Percentiles rank a stretch among this genome's conserved stretches.
phyloP scores from a whole-genome alignment of 2,113 vertebrate genomes.

The Podarcis raffonei region DNA sequence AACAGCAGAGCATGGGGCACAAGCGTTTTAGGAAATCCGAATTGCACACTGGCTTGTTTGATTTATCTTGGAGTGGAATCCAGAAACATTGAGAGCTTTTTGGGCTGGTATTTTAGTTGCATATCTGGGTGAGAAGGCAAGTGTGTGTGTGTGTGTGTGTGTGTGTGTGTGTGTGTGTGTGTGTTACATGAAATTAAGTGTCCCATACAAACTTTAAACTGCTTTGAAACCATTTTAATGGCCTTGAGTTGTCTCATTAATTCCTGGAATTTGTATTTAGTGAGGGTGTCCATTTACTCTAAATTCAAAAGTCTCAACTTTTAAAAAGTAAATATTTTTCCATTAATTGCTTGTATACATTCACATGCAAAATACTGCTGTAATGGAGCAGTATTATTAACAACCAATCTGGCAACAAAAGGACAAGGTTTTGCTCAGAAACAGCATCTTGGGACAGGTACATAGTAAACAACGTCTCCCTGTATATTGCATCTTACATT shows the following conservation, averaged over 20 bases:
- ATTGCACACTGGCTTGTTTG: background rate
- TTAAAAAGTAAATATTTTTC: background rate
- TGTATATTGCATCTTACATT: background rate
- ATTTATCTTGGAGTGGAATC: background rate
- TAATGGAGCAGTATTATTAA: background rate
- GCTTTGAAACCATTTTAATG: background rate
- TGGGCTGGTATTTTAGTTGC: background rate
- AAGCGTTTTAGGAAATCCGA: too few species aligned
- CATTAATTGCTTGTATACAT: too few species aligned
- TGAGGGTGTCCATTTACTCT: background rate
- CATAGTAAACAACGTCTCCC: background rate
- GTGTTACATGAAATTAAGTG: background rate
- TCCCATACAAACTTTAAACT: background rate
- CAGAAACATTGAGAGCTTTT: background rate
- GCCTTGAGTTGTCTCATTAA: background rate
- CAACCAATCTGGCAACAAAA: background rate
- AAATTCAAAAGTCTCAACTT: background rate
- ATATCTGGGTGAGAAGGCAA: background rate
- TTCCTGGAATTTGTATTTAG: background rate
- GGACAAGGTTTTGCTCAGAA: background rate
- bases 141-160: background rate
- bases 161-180: background rate
- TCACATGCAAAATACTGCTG: background rate
- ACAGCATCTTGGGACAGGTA: background rate
- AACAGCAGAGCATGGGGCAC: background rate